A percentile compares a stretch with the other conserved stretches of the same genome.
These are phyloP conservation scores for Drosophila repleta DNA, from an alignment of 1,140 invertebrate species.

Conservation along the genomic window DNA sequence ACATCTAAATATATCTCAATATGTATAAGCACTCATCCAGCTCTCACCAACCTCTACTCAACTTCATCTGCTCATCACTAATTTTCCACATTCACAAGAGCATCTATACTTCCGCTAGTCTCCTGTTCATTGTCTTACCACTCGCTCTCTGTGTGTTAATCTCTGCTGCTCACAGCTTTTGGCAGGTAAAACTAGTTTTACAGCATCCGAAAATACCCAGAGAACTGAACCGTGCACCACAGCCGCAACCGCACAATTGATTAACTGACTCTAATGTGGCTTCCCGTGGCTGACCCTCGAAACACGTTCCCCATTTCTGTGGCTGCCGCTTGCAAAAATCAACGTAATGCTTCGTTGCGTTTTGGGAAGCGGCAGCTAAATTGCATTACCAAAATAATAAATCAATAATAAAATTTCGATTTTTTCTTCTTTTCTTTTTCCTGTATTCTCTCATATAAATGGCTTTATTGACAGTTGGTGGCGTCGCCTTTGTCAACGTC, in stretches of 20 bases:
- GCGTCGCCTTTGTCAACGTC: conserved; percentile 29
- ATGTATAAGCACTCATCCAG: too few species aligned
- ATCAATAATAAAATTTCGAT: conserved; percentile 59
- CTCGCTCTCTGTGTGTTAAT: neutral
- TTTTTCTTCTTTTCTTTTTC: neutral
- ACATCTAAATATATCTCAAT: too few species aligned
- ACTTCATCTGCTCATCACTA: too few species aligned
- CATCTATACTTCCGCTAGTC: too few species aligned
- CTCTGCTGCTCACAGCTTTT: neutral
- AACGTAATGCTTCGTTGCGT: neutral
- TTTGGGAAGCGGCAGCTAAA: conserved; percentile 28
- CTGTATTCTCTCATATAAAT: conserved; percentile 65
- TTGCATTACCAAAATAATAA: conserved; percentile 81
- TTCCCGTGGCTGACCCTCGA: neutral
- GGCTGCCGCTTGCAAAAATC: conserved; percentile 42
- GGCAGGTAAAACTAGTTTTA: neutral
- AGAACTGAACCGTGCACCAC: too few species aligned
- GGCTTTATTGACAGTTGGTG: conserved; percentile 65
- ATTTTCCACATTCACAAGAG: too few species aligned
- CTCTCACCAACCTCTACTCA: too few species aligned
- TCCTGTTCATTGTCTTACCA: too few species aligned
- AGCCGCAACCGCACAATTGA: neutral
- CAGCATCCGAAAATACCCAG: neutral
- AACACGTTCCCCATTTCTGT: conserved; percentile 3
- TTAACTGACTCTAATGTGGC: conserved; percentile 2